Evolutionary conservation across 2,113 vertebrate genomes (phyloP).

Genomic region (Neodontobutis hainanensis): DNA sequence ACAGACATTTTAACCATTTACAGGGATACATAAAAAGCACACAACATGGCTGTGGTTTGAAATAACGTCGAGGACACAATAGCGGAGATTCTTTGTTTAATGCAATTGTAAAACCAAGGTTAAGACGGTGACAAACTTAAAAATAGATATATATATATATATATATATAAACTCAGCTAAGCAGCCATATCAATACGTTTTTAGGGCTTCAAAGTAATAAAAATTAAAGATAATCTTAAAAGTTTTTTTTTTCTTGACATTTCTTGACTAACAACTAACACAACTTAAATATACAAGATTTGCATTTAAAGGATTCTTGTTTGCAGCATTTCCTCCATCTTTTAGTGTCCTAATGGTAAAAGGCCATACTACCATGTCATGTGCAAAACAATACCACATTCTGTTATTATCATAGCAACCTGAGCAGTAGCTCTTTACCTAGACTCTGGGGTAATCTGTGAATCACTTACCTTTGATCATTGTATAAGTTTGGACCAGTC

Average conservation of each 20-base stretch:
- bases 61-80: slow-evolving; percentile 21
- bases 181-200: no score
- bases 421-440: slow-evolving; percentile 41
- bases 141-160: no score
- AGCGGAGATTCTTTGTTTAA: neutral
- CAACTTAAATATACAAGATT: no score
- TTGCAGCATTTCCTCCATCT: no score
- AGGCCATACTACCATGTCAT: neutral
- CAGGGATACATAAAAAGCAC: slow-evolving; percentile 33
- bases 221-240: no score
- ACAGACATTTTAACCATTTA: slow-evolving; percentile 48
- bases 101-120: neutral
- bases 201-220: no score
- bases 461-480: slow-evolving; percentile 70
- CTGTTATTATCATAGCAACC: slow-evolving; percentile 43
- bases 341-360: no score
- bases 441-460: slow-evolving; percentile 65
- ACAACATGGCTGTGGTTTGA: slow-evolving; percentile 22
- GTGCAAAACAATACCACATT: slow-evolving; percentile 19
- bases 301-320: no score
- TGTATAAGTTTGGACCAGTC: slow-evolving; percentile 64
- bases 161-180: no score
- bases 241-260: no score
- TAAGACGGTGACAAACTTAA: neutral
- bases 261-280: no score